Evolutionary conservation across 2,113 vertebrate species (phyloP).

Genomic region (Antechinus flavipes): DNA sequence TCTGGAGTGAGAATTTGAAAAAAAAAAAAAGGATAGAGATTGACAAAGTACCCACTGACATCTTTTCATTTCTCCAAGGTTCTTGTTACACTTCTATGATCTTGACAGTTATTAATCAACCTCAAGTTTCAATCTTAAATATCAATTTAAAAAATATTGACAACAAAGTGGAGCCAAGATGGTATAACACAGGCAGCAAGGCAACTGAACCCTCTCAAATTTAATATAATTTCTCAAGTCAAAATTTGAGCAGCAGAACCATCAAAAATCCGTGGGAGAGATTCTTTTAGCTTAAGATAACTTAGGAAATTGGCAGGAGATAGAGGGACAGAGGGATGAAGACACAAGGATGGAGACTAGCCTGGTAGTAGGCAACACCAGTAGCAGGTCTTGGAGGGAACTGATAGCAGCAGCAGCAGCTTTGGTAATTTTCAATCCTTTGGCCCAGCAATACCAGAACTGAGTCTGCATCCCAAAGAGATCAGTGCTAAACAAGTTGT

Average conservation of each 20-base stretch:
- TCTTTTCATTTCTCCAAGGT: neutral
- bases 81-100: neutral
- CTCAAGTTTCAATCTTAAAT: neutral
- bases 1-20: neutral
- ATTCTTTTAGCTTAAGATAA: neutral
- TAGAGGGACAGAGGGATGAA: neutral
- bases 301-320: neutral
- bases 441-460: no score
- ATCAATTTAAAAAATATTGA: neutral
- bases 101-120: neutral
- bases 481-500: no score
- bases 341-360: neutral
- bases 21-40: neutral
- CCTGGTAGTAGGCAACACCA: neutral
- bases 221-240: neutral
- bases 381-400: neutral
- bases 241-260: neutral
- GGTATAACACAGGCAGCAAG: neutral
- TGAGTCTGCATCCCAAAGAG: no score
- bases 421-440: neutral
- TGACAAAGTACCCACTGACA: neutral
- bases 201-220: neutral
- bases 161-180: neutral
- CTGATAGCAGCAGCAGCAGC: neutral
- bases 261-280: neutral